Conservation (phyloP, 1,140 invertebrate genomes). For the Drosophila seguyi region DNA sequence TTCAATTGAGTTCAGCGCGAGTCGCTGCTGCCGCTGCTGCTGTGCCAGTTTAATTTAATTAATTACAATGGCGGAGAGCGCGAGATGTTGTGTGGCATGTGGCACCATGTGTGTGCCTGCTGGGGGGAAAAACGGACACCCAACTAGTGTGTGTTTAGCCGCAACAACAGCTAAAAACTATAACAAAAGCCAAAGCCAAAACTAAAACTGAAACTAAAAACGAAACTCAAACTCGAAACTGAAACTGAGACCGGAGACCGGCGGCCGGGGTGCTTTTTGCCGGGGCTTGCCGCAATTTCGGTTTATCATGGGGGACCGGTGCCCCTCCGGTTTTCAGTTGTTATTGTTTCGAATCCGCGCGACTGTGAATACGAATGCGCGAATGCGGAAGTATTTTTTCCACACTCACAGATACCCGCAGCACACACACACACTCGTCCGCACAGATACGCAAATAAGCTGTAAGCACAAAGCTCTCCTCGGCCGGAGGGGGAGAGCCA, state of each 20-base stretch:
- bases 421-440: not conserved
- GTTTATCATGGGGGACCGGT: constrained; percentile 49
- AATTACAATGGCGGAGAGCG: constrained; percentile 59
- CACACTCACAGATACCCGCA: constrained; percentile 11
- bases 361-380: constrained; percentile 17
- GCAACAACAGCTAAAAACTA: constrained; percentile 3
- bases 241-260: constrained; percentile 9
- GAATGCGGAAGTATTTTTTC: constrained; percentile 76
- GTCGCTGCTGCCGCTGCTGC: constrained; percentile 42
- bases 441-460: constrained; percentile 68
- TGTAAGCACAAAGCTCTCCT: constrained; percentile 45
- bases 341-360: constrained; percentile 61
- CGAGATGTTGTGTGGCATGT: constrained; percentile 23
- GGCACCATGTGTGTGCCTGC: constrained; percentile 13
- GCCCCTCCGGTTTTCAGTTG: constrained; percentile 40
- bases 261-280: constrained; percentile 22
- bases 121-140: not conserved
- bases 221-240: constrained; percentile 13
- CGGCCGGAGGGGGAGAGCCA: not conserved
- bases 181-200: constrained; percentile 3
- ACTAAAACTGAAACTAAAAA: constrained; percentile 19
- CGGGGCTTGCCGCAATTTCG: constrained; percentile 31
- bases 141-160: constrained; percentile 2
- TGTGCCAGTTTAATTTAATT: constrained; percentile 79
- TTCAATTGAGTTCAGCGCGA: constrained; percentile 79